Evolutionary conservation across 2,888 invertebrate genomes (phyloP).

Genomic region (Philhelius pedissequus): DNA sequence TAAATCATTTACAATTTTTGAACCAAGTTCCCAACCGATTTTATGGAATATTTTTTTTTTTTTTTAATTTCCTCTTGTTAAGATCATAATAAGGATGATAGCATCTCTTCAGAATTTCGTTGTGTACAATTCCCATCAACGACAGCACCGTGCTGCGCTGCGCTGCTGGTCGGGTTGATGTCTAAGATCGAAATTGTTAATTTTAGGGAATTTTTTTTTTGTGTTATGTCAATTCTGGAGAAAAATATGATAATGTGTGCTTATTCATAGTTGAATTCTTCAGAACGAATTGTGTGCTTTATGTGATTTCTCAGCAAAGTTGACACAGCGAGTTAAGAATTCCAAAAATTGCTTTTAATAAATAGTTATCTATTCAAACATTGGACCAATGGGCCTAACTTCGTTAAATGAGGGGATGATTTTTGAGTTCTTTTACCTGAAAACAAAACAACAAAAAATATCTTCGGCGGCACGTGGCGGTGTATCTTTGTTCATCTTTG

Average conservation of each 20-base stretch:
- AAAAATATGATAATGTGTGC: not conserved
- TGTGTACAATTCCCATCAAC: conserved; percentile 57
- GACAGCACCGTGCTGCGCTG: too few relatives aligned
- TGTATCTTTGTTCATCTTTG: not conserved
- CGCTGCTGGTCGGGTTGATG: too few relatives aligned
- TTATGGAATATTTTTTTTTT: not conserved
- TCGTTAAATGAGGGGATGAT: not conserved
- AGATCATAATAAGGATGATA: conserved; percentile 39
- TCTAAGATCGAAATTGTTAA: not conserved
- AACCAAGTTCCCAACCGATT: conserved; percentile 33
- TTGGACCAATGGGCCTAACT: not conserved
- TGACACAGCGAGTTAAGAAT: conserved; percentile 23
- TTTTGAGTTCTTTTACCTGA: not conserved
- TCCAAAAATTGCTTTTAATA: not conserved
- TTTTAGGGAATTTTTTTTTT: conserved; percentile 31
- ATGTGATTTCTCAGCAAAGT: conserved; percentile 41
- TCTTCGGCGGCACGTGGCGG: not conserved
- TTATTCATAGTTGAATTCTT: conserved; percentile 21
- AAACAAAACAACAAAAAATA: not conserved
- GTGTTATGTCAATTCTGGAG: conserved; percentile 23
- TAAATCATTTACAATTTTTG: conserved; percentile 44
- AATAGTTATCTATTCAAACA: not conserved
- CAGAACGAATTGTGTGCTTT: conserved; percentile 12
- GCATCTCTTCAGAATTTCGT: conserved; percentile 20
- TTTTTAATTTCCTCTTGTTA: conserved; percentile 17